Evolutionary conservation across 2,888 invertebrate genomes (phyloP).

Genomic region (Tenthredo amoena): DNA sequence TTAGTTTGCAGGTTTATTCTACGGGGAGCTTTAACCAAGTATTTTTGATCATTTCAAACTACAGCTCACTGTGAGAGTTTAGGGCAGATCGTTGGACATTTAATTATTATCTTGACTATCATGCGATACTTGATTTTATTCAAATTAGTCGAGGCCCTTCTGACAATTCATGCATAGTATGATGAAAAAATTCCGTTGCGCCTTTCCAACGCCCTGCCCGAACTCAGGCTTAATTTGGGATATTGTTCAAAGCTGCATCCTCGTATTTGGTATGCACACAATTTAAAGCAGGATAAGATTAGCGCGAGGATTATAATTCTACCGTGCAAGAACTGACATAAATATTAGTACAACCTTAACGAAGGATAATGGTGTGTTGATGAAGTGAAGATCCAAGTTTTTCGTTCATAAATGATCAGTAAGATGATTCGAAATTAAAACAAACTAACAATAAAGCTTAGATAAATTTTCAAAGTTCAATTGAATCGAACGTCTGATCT

Average conservation of each 20-base stretch:
- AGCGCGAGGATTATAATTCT: background rate
- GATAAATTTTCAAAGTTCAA: conserved; percentile 21
- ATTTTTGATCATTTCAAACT: conserved; percentile 17
- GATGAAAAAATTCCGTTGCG: background rate
- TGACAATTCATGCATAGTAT: background rate
- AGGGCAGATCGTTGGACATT: background rate
- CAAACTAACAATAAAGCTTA: background rate
- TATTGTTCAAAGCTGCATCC: conserved; percentile 23
- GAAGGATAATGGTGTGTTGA: background rate
- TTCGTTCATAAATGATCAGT: background rate
- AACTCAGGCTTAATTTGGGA: background rate
- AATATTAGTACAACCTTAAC: conserved; percentile 35
- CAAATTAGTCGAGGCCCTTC: background rate
- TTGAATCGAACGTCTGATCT: background rate
- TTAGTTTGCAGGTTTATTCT: conserved; percentile 6
- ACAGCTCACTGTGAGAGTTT: conserved; percentile 7
- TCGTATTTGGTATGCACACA: conserved; percentile 12
- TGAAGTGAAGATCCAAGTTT: background rate
- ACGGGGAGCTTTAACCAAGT: background rate
- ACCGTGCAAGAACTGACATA: conserved; percentile 34
- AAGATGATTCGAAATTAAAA: conserved; percentile 5
- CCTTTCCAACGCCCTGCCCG: background rate
- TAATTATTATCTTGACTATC: background rate
- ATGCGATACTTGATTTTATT: conserved; percentile 3
- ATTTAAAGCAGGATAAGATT: conserved; percentile 37